Conservation (phyloP, 1,140 invertebrate species). For the Scaptomyza montana region DNA sequence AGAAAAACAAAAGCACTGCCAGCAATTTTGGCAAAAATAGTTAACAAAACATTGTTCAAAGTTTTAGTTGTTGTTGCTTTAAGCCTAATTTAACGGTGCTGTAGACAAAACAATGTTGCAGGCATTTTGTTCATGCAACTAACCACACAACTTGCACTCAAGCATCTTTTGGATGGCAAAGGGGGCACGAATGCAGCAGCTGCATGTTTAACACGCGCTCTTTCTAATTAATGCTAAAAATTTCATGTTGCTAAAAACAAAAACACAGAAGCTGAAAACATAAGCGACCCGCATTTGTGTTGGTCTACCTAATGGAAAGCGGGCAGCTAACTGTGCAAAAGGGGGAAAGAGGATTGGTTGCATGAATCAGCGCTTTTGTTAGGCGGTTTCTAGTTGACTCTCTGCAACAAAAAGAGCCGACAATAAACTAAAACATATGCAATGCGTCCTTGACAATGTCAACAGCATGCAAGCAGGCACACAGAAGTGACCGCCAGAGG, state of each 20-base stretch:
- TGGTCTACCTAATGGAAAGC: neutral
- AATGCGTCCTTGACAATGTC: slow-evolving; percentile 68
- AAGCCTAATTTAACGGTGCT: slow-evolving; percentile 73
- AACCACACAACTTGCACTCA: slow-evolving; percentile 47
- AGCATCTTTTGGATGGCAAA: slow-evolving; percentile 21
- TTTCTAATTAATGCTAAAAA: slow-evolving; percentile 79
- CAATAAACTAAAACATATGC: slow-evolving; percentile 43
- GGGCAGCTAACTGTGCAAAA: neutral
- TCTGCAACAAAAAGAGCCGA: slow-evolving; percentile 7
- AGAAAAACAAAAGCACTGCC: slow-evolving; percentile 31
- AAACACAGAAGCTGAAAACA: slow-evolving; percentile 31
- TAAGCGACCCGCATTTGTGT: slow-evolving; percentile 39
- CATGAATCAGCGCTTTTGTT: slow-evolving; percentile 44
- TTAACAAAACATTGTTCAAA: slow-evolving; percentile 65
- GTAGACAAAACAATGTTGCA: slow-evolving; percentile 68
- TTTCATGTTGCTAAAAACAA: slow-evolving; percentile 35
- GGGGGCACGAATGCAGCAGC: slow-evolving; percentile 7
- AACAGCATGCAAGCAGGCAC: slow-evolving; percentile 49
- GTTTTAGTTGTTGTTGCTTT: slow-evolving; percentile 51
- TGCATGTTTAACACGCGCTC: slow-evolving; percentile 54
- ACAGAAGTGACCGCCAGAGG: slow-evolving; percentile 61
- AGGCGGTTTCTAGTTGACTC: slow-evolving; percentile 6
- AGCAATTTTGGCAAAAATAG: slow-evolving; percentile 64
- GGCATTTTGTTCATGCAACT: slow-evolving; percentile 69
- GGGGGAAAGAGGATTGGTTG: neutral